phyloP scores from a whole-genome alignment of 2,888 invertebrate genomes.

The Eugnorisma glareosa region DNA sequence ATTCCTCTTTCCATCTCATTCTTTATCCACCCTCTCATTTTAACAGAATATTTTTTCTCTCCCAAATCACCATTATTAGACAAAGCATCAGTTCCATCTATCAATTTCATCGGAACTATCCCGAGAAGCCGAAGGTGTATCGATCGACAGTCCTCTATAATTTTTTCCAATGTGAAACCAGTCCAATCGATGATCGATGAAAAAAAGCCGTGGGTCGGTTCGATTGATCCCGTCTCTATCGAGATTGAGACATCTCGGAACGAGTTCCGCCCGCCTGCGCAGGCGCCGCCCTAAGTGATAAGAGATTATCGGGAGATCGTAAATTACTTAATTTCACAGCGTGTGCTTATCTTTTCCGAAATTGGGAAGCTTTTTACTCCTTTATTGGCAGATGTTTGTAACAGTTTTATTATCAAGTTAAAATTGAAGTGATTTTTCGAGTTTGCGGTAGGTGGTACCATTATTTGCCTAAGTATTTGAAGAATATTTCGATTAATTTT shows the following conservation, averaged over 20 bases:
- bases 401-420: conserved; percentile 4
- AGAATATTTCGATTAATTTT: background rate
- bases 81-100: conserved; percentile 68
- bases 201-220: conserved; percentile 85
- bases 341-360: conserved; percentile 42
- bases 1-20: conserved; percentile 22
- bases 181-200: conserved; percentile 86
- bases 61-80: conserved; percentile 64
- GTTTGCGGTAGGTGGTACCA: background rate
- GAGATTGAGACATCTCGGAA: conserved; percentile 90
- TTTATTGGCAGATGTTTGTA: conserved; percentile 39
- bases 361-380: conserved; percentile 42
- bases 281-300: conserved; percentile 69
- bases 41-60: conserved; percentile 52
- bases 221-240: conserved; percentile 87
- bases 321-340: conserved; percentile 63
- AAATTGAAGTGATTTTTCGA: background rate
- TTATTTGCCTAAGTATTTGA: background rate
- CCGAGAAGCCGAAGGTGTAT: conserved; percentile 65
- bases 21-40: conserved; percentile 26
- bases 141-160: conserved; percentile 65
- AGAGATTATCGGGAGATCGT: conserved; percentile 67
- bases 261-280: conserved; percentile 83
- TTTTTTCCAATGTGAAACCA: conserved; percentile 83
- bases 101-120: conserved; percentile 65